Evolutionary conservation across 2,113 vertebrate species (phyloP).

Genomic region (Nipponia nippon): DNA sequence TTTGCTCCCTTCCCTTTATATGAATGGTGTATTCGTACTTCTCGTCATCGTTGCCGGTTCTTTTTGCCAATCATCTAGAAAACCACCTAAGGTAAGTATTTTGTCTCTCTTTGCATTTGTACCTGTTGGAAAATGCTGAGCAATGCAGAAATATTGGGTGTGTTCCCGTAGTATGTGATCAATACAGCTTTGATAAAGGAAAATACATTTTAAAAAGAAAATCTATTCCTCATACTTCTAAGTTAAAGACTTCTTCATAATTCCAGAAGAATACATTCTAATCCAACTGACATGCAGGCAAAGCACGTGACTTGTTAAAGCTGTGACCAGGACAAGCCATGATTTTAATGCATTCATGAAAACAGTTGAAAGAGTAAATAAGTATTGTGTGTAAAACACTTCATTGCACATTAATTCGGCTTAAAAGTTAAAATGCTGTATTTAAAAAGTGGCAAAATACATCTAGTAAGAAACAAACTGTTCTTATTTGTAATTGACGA

Average conservation of each 20-base stretch:
- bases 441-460: not conserved
- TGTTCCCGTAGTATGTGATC: not conserved
- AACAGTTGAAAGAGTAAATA: not conserved
- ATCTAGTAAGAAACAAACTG: not conserved
- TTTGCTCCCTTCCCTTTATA: slow-evolving; percentile 20
- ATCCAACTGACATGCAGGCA: not conserved
- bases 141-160: not conserved
- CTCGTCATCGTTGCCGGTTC: slow-evolving; percentile 11
- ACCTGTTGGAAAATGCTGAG: not conserved
- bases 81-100: slow-evolving; percentile 76
- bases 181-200: not conserved
- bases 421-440: not conserved
- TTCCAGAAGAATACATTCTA: not conserved
- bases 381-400: not conserved
- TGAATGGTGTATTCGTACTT: slow-evolving; percentile 12
- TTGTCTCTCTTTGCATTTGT: not conserved
- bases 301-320: not conserved
- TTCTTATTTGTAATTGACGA: not conserved
- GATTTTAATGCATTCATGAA: not conserved
- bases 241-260: not conserved
- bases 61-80: slow-evolving; percentile 55
- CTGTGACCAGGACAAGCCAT: not conserved
- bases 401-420: not conserved
- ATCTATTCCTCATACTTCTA: not conserved
- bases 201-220: not conserved